Conservation (phyloP, 2,888 invertebrate species). For the Geotrupes spiniger region DNA sequence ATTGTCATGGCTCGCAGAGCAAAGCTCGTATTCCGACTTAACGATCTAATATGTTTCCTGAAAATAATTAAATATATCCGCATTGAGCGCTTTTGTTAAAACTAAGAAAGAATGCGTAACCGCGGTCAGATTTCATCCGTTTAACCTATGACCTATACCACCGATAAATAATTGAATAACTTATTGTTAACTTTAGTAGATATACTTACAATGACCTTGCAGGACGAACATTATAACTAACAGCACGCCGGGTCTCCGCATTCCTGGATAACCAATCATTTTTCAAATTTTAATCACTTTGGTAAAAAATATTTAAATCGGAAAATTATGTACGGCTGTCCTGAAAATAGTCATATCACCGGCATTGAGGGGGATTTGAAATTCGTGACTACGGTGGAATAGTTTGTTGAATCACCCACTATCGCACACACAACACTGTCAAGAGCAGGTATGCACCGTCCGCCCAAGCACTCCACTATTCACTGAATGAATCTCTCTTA, state of each 20-base stretch:
- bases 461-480: constrained; percentile 16
- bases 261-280: neutral
- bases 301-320: too few relatives aligned
- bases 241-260: constrained; percentile 6
- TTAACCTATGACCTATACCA: too few relatives aligned
- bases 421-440: constrained; percentile 14
- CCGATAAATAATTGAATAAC: constrained; percentile 8
- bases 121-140: too few relatives aligned
- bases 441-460: constrained; percentile 17
- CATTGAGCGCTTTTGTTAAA: too few relatives aligned
- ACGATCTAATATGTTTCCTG: constrained; percentile 13
- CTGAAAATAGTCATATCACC: constrained; percentile 2
- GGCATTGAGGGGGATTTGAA: neutral
- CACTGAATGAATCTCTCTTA: constrained; percentile 27
- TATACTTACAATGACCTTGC: constrained; percentile 16
- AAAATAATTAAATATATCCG: constrained; percentile 15
- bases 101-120: too few relatives aligned
- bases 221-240: constrained; percentile 14
- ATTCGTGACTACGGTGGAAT: constrained; percentile 8
- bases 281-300: too few relatives aligned
- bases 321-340: constrained; percentile 2
- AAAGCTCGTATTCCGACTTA: constrained; percentile 10
- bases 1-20: constrained; percentile 14
- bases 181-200: neutral
- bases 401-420: constrained; percentile 15